A percentile compares a stretch with the other conserved stretches of the same genome.
phyloP scores from a whole-genome alignment of 2,113 vertebrate species.

The Dromaius novaehollandiae region DNA sequence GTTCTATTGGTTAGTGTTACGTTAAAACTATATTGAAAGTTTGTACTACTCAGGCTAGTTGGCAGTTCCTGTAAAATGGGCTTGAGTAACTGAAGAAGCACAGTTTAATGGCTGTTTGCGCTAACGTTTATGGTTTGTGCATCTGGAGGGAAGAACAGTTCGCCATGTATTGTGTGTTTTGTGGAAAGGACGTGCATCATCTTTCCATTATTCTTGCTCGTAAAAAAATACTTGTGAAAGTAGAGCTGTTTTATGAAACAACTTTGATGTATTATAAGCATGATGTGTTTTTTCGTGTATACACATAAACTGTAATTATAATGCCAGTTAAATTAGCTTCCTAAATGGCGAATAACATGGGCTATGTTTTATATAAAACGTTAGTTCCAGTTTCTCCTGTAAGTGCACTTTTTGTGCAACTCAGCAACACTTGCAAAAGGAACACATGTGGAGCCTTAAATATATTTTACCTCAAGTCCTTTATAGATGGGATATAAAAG shows the following conservation, averaged over 20 bases:
- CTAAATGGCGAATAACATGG: neutral
- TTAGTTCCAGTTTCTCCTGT: neutral
- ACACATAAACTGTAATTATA: neutral
- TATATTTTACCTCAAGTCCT: neutral
- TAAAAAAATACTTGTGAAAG: neutral
- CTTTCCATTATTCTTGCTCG: neutral
- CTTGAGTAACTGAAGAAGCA: neutral
- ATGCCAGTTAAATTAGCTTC: constrained; percentile 2
- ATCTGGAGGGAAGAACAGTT: neutral
- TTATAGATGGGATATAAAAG: constrained; percentile 13
- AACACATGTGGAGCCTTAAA: neutral
- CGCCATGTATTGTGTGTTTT: neutral
- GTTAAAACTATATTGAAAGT: neutral
- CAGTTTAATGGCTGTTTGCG: neutral
- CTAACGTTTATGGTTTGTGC: neutral
- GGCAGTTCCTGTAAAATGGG: neutral
- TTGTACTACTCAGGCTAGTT: neutral
- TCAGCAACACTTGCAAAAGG: neutral
- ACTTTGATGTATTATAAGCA: neutral
- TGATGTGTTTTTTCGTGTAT: neutral
- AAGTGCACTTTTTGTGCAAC: neutral
- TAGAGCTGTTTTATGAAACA: neutral
- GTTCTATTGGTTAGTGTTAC: neutral
- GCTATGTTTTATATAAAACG: constrained; percentile 10
- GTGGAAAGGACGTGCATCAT: neutral